Base-by-base conservation (phyloP, 1,140 invertebrate genomes). In the Bombus waltoni region DNA sequence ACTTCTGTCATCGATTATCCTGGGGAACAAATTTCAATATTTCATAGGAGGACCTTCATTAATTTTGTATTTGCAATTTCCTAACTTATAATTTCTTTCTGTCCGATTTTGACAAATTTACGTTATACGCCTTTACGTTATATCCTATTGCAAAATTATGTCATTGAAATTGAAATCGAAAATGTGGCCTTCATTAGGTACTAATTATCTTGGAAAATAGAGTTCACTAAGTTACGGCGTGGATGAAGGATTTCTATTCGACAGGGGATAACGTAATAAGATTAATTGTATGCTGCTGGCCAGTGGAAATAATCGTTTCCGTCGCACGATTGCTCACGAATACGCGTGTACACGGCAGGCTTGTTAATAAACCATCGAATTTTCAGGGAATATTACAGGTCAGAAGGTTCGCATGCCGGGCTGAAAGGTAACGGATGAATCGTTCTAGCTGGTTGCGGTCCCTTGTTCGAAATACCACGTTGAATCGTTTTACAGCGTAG, bases 301-400 rank as follows among this genome's bases (percentile, higher is more conserved):
- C 87, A 47, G 25, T 77, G 84, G 84, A 77, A 89, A 77, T 89
- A 89, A 89, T 89, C 86, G 62, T 28, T 83, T 57, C 57, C 81
- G 71, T 28, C 44, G 81, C 35, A 53, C 77, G 71, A 75, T 66
- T 42, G 40, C 32, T 62, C 79, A 62, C 70, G 70, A 89, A 86
- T 70, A 44, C 35, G 73, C 75, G 44, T 53, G 35, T 75, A 47
- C 44, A 70, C 68, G 68, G n/a, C 44, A 57, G 28, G 42, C n/a
- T 78, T 82, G 57, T 62, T 83, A 87, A 89, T 81, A 86, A 86
- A 44, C 75, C 59, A 62, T 25, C 66, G 71, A 86, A 83, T 88
- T 83, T 89, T 42, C 74, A n/a, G 38, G 22, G 35, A 65, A 42
- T 35, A 40, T 86, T 86, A 79, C 77, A 72, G 35, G 76, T 75